Evolutionary conservation across 2,797 vertebrate genomes (phyloP).

Genomic region (Holocentrus rufus): DNA sequence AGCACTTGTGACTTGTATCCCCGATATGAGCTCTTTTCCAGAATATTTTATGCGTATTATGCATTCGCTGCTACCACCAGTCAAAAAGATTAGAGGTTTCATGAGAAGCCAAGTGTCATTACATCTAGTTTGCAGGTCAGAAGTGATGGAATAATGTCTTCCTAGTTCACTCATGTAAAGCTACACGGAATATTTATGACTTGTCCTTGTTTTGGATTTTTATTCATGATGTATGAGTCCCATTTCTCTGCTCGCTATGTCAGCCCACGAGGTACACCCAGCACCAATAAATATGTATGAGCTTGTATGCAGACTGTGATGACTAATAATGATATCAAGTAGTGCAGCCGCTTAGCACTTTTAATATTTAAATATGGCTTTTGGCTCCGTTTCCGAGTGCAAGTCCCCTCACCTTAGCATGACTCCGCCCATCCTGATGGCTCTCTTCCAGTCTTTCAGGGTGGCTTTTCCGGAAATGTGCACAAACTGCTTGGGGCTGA

Average conservation of each 20-base stretch:
- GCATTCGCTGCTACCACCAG: not conserved
- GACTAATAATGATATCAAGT: not conserved
- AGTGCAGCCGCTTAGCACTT: not conserved
- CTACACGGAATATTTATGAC: slow-evolving; percentile 1
- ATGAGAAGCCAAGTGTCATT: not conserved
- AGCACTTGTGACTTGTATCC: not conserved
- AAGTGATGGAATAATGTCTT: not conserved
- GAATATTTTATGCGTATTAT: not conserved
- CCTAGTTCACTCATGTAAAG: not conserved
- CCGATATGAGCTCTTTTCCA: not conserved
- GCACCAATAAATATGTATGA: not conserved
- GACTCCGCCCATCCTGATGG: slow-evolving; percentile 95
- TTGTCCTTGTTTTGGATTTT: not conserved
- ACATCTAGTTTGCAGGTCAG: not conserved
- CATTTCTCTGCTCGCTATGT: not conserved
- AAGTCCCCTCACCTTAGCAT: slow-evolving; percentile 92
- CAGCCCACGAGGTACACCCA: not conserved
- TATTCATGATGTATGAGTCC: slow-evolving; percentile 11
- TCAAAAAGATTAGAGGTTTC: not conserved
- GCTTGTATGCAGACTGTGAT: slow-evolving; percentile 1
- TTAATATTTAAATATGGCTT: slow-evolving; percentile 4
- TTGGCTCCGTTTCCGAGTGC: not conserved
- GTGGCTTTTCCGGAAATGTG: slow-evolving; percentile 98
- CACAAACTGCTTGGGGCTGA: slow-evolving; percentile 99
- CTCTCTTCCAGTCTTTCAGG: slow-evolving; percentile 98